Base-by-base conservation (phyloP, 2,888 invertebrate genomes). In the Heliconius hortense region DNA sequence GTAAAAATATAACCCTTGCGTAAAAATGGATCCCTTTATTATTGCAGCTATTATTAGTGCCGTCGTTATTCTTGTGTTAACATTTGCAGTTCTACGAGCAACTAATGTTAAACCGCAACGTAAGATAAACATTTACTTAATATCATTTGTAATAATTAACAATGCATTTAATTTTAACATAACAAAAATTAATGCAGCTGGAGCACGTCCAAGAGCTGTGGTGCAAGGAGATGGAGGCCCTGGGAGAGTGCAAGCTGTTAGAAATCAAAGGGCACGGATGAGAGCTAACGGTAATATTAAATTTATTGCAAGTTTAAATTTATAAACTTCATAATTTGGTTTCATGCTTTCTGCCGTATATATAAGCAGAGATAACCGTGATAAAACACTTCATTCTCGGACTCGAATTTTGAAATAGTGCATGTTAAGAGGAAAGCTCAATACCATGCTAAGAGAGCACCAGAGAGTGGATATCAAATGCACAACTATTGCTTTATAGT, bases 221-320 rank as follows among this genome's bases (percentile, higher is more conserved):
- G 90, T 82, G 2, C 92, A 88, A 74, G 85, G 91, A 80, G 95
- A 95, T 86, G 95, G 95, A 67, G 95, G 94, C 0, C 95, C 95
- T 28, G 94, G 97, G 71, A 94, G 97, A 83, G 96, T 96, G 0
- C 96, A 96, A 83, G 96, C 96, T 53, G 96, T 96, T 7, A 95
- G 97, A 79, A 97, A 96, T 88, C 96, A 96, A 83, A 95, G 97
- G 70, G 95, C 95, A 56, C 91, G 96, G 76, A 94, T 96, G 91
- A 94, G 96, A 85, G 95, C 95, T 18, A 95, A 94, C 87, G 95
- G 94, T 94, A 89, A 60, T 43, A 62, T 10, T 28, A 24, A 39
- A 18, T 39, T 39, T 39, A 13, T 24, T 39, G 4, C 8, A 18
- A 63, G 0, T 63, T 31, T 21, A 31, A 63, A 10, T 18, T 63